Evolutionary conservation across 2,113 vertebrate species (phyloP), one percentile per base, ranked within the genome.

Genomic region (Riparia riparia): DNA sequence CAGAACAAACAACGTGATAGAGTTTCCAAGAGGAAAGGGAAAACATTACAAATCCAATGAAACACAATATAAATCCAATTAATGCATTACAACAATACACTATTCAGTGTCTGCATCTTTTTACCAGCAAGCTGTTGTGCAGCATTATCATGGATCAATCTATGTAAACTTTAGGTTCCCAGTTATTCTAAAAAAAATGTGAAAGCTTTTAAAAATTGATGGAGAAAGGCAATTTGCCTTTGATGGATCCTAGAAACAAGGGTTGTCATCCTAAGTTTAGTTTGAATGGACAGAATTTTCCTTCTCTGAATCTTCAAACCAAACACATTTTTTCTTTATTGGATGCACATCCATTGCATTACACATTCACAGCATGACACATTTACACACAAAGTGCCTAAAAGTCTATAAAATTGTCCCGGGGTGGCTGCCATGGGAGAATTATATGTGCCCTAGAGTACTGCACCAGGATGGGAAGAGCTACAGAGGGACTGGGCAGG

Each of bases 401-500:
- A 63, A 84, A 47, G 63, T 68, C 32, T 45, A 31, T 42, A 37
- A 29, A 58, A 39, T 0, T 4, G 1, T 8, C 21, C 6, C 28
- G 19, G 4, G 4, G 24, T 0, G 3, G 5, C 7, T 69, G 16
- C 47, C 7, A 17, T 25, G 34, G 17, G 17, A 42, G 11, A 20
- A 7, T 13, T 34, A 3, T 17, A 6, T 34, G 16, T 34, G 8
- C 10, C 31, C 16, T 50, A 37, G 22, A 8, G 10, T 31, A 17
- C 6, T 58, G 5, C 12, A 6, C 7, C 4, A 44, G 17, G 3
- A 3, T n/a, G 3, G 5, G 22, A 19, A 41, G 12, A 31, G 7
- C 4, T 25, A 19, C 20, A 19, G 26, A 21, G 17, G 3, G 15
- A 2, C 24, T 78, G n/a, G 12, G 8, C 16, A 83, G n/a, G 8